Percentiles rank a stretch among this genome's conserved stretches.
Conservation (phyloP, 2,113 vertebrate genomes). For the Platichthys flesus region DNA sequence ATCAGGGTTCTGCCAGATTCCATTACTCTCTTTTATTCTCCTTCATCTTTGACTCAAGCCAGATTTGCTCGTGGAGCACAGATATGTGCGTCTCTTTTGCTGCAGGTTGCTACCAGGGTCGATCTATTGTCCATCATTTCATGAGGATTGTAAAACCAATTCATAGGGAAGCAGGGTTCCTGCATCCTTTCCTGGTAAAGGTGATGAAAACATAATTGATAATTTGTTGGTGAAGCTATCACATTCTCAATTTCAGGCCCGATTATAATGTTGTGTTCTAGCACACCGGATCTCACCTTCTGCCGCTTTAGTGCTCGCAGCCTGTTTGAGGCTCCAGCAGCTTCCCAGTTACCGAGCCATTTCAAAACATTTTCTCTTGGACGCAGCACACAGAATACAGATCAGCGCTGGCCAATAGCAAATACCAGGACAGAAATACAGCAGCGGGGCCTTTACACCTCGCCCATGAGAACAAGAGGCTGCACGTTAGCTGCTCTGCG, state of each 20-base stretch:
- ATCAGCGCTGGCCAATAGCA: constrained; percentile 24
- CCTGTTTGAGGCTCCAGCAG: constrained; percentile 16
- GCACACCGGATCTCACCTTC: constrained; percentile 3
- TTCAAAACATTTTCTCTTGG: constrained; percentile 46
- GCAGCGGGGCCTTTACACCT: not conserved
- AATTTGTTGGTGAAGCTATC: not conserved
- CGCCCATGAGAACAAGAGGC: constrained; percentile 12
- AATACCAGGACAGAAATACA: constrained; percentile 37
- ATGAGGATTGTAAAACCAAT: not conserved
- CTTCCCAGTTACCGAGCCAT: constrained; percentile 13
- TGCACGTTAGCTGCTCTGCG: constrained; percentile 1
- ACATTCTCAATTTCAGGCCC: not conserved
- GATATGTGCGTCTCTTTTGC: not conserved
- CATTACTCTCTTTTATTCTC: not conserved
- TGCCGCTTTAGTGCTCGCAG: constrained; percentile 11
- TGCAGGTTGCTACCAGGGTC: too few species aligned
- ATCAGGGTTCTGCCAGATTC: constrained; percentile 8
- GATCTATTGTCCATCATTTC: not conserved
- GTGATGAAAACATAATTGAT: not conserved
- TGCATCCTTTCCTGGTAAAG: not conserved
- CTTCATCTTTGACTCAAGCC: not conserved
- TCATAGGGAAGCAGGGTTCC: not conserved
- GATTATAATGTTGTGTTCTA: not conserved
- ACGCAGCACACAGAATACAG: constrained; percentile 18
- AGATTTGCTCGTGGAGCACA: not conserved